Evolutionary conservation across 2,113 vertebrate genomes (phyloP).

Genomic region (Myotis brandtii): DNA sequence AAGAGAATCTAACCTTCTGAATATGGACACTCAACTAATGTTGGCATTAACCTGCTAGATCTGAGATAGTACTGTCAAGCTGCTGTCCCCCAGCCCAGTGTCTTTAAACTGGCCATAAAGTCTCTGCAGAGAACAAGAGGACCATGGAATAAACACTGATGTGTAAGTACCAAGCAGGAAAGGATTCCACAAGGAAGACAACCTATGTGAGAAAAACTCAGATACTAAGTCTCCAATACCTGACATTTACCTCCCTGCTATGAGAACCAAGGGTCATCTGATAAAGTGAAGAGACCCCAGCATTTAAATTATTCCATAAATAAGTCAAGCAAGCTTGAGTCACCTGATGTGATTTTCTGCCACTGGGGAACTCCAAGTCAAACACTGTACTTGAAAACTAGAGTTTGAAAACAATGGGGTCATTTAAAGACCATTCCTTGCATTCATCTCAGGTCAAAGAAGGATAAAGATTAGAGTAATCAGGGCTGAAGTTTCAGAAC

Average conservation of each 20-base stretch:
- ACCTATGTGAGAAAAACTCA: neutral
- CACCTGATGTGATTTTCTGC: neutral
- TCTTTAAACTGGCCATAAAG: neutral
- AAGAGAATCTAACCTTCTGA: neutral
- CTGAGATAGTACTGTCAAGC: neutral
- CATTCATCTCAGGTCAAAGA: slow-evolving; percentile 76
- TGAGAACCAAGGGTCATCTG: neutral
- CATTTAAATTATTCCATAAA: slow-evolving; percentile 16
- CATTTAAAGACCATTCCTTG: slow-evolving; percentile 70
- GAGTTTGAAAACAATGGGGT: slow-evolving; percentile 62
- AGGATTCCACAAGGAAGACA: neutral
- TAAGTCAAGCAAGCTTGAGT: neutral
- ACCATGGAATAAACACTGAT: neutral
- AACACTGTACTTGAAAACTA: slow-evolving; percentile 49
- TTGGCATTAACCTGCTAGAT: neutral
- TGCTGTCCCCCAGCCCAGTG: neutral
- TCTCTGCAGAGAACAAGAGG: neutral
- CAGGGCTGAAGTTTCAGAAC: slow-evolving; percentile 81
- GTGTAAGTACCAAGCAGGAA: neutral
- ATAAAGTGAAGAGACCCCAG: neutral
- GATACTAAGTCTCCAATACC: neutral
- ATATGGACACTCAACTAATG: neutral
- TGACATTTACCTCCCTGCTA: neutral
- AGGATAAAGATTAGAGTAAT: slow-evolving; percentile 74
- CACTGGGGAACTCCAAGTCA: slow-evolving; percentile 9